A percentile compares a stretch with the other conserved stretches of the same genome.
Evolutionary conservation across 2,113 vertebrate species (phyloP).

Genomic region (Argyrosomus japonicus): DNA sequence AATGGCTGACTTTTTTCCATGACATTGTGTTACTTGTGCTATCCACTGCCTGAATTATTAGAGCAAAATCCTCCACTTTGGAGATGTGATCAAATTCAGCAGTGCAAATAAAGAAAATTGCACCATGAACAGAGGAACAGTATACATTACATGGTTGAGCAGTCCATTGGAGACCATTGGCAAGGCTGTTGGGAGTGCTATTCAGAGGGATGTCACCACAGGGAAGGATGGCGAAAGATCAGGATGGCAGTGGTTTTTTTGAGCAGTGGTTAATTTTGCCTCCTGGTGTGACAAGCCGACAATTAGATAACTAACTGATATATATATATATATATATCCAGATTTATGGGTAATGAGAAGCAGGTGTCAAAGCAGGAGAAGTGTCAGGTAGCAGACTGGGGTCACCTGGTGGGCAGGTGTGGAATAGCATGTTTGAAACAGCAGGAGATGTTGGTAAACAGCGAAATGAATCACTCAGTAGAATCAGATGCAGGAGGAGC

Average conservation of each 20-base stretch:
- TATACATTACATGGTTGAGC: neutral
- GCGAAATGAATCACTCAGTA: constrained; percentile 10
- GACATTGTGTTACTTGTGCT: neutral
- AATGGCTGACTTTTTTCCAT: neutral
- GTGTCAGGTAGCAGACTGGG: neutral
- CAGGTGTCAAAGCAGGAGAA: neutral
- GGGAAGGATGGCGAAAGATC: too few species aligned
- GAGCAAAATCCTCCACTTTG: neutral
- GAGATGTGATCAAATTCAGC: neutral
- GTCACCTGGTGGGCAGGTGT: constrained; percentile 52
- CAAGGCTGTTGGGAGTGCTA: neutral
- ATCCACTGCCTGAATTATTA: neutral
- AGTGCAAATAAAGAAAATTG: neutral
- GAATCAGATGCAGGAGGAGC: neutral
- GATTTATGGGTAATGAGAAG: neutral
- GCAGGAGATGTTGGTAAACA: constrained; percentile 8
- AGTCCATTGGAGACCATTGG: neutral
- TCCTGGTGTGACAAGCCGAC: neutral
- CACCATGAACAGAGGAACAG: neutral
- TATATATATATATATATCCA: neutral
- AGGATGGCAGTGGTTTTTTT: too few species aligned
- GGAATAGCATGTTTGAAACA: neutral
- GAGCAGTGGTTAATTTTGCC: neutral
- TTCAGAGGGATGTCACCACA: neutral
- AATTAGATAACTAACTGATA: neutral